Conservation (phyloP, 2,888 invertebrate species). For the Andrena haemorrhoa region DNA sequence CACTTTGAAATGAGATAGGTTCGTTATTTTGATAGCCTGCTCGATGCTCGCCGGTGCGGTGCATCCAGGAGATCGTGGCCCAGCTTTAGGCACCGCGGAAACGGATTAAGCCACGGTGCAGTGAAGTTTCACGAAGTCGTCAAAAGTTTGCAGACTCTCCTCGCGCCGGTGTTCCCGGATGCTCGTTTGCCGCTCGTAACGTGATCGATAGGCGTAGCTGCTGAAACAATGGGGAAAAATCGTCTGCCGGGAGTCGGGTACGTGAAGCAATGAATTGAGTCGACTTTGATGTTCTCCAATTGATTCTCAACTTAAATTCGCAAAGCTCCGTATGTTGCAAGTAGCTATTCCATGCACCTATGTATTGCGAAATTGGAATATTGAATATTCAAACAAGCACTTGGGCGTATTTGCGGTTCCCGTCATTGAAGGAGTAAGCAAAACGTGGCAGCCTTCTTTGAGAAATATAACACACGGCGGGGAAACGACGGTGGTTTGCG, state of each 20-base stretch:
- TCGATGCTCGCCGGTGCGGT: constrained; percentile 47
- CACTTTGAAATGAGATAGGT: constrained; percentile 78
- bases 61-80: constrained; percentile 35
- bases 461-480: constrained; percentile 23
- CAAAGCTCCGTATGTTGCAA: too few relatives aligned
- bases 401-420: neutral
- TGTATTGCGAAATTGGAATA: too few relatives aligned
- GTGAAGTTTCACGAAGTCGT: constrained; percentile 46
- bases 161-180: constrained; percentile 24
- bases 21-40: constrained; percentile 82
- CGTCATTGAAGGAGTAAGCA: neutral
- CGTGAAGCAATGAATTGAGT: too few relatives aligned
- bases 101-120: constrained; percentile 56
- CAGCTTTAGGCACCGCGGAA: constrained; percentile 30
- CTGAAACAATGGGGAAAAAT: neutral
- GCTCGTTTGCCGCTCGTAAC: constrained; percentile 24
- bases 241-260: too few relatives aligned
- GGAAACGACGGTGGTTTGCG: constrained; percentile 43
- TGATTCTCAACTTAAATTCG: too few relatives aligned
- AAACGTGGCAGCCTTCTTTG: constrained; percentile 24
- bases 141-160: constrained; percentile 47
- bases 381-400: too few relatives aligned
- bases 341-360: too few relatives aligned
- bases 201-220: neutral
- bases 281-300: too few relatives aligned